Base-by-base conservation (phyloP, 2,888 invertebrate species). In the Rhamphomyia laevipes region DNA sequence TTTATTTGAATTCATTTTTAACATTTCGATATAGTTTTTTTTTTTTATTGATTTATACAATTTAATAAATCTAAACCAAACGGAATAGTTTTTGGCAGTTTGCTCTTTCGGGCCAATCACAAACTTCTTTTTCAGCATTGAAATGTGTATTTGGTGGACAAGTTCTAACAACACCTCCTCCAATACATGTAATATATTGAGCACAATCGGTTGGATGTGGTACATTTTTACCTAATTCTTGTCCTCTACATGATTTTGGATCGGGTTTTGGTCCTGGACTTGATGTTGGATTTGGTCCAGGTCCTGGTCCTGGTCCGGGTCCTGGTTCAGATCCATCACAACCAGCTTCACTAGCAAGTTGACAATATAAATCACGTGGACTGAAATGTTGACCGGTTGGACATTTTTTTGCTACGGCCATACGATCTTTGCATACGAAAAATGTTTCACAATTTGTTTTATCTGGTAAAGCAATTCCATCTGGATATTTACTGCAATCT, bases 111-210 rank as follows among this genome's bases (percentile, higher is more conserved):
- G 30, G 27, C 41, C 31, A 46, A 13, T 49, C 49, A 27, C 49
- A 49, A 4, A 30, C 18, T 27, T 46, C 13, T 7, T 9, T 13
- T 2, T 15, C 27, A 3, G 13, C 12, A 45, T 43, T 45, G 16
- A 35, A 49, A 15, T 45, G 38, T 37, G 43, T 43, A 23, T 23
- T 23, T 12, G 3, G 12, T n/a, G 40, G 37, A 23, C 50, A 49
- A 23, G 18, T 15, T 5, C 33, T 37, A 41, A 15, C 16, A 12
- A 42, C 41, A 3, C 23, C n/a, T 16, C n/a, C 12, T 4, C 45
- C 18, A 21, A 45, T 42, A 33, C 50, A 50, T 15, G 30, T 40
- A 18, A 46, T 43, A 18, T 27, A 50, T 21, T 21, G 41, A 3
- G 33, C 33, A 10, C 35, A 43, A 21, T 44, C 44, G 3, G 13